Evolutionary conservation across 2,888 invertebrate species (phyloP).

Genomic region (Acleris cristana): DNA sequence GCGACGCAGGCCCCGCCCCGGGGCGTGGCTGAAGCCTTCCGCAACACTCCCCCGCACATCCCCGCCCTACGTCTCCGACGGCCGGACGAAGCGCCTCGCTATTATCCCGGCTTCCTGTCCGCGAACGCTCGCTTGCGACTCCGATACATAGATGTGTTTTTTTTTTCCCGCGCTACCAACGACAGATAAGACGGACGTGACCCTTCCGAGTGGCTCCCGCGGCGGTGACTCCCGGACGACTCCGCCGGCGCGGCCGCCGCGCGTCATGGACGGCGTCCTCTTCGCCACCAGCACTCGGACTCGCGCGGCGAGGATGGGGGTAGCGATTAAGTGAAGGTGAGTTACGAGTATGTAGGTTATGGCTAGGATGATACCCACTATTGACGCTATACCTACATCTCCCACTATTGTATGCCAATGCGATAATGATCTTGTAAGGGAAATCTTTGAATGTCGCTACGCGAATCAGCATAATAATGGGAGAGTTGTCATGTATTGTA

Average conservation of each 20-base stretch:
- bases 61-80: constrained; percentile 47
- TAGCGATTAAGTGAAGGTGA: constrained; percentile 38
- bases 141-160: constrained; percentile 81
- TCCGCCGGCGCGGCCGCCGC: constrained; percentile 45
- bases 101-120: constrained; percentile 82
- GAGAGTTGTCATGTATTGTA: too few relatives aligned
- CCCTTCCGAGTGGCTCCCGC: constrained; percentile 64
- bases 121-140: constrained; percentile 76
- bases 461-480: too few relatives aligned
- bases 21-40: constrained; percentile 51
- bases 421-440: too few relatives aligned
- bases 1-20: constrained; percentile 52
- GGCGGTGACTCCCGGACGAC: constrained; percentile 50
- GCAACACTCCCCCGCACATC: constrained; percentile 49
- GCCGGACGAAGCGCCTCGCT: constrained; percentile 69
- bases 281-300: constrained; percentile 44
- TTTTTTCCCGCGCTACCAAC: constrained; percentile 71
- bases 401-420: not conserved
- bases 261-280: constrained; percentile 37
- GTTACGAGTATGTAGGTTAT: constrained; percentile 5
- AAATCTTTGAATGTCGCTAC: too few relatives aligned
- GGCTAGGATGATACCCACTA: not conserved
- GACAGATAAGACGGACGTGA: constrained; percentile 66
- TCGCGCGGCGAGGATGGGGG: constrained; percentile 19
- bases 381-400: not conserved